Evolutionary conservation across 2,888 invertebrate species (phyloP), one percentile per base, ranked within the genome.

Genomic region (Melinaea marsaeus): DNA sequence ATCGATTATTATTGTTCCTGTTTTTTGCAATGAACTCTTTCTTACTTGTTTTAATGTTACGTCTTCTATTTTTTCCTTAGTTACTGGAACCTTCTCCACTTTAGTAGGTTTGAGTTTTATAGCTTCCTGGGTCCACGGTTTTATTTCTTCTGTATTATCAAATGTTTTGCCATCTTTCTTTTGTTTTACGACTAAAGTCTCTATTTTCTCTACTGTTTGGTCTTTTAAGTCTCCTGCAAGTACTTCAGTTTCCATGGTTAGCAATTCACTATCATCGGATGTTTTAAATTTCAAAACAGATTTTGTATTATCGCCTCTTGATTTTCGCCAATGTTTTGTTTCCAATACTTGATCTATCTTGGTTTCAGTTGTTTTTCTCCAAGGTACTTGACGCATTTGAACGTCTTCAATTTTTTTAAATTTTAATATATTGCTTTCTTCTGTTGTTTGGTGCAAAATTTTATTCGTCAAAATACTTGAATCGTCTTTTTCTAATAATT

Each of bases 101-200:
- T 92, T 93, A 0, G 94, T 89, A 2, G 93, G 93, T 71, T 92
- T 90, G 69, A 94, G 76, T 73, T 91, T 89, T 13, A 94, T 90
- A 69, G 92, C 91, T 81, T 95, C 93, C 74, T 95, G 92, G 3
- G 93, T 95, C 93, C 79, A 93, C 61, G 77, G 93, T 51, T 51
- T 22, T 77, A 76, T 86, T 70, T 77, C 83, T 85, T 80, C 86
- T 75, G 77, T 68, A 13, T 87, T 78, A 46, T 56, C 55, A 22
- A 45, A 32, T 33, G 47, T 13, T 37, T 48, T 35, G 46, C n/a
- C 13, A 37, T 65, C 82, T 62, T 83, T 82, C 71, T 89, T 89
- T 67, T 57, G 60, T 55, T 46, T 61, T 5, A 45, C n/a, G 32
- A 34, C 32, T 54, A 13, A 65, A 74, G 71, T 60, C 65, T 75